Evolutionary conservation across 2,888 invertebrate genomes (phyloP), one percentile per base, ranked within the genome.

Genomic region (Nomada fucata): DNA sequence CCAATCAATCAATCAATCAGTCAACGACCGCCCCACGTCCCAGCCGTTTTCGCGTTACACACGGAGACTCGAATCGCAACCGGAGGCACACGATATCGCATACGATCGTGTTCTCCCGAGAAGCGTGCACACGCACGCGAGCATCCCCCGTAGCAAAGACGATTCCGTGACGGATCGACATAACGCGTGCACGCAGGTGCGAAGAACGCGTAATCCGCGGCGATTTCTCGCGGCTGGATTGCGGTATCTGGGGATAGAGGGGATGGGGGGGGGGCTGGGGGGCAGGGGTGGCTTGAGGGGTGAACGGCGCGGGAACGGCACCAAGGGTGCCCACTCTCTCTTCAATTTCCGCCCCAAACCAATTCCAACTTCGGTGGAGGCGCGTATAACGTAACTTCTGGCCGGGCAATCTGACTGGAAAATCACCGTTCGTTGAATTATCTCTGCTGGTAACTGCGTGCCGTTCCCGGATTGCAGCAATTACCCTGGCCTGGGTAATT

Each of bases 391-490:
- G 91, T 91, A 92, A 93, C 92, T 92, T 91, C 90, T 92, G 65
- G 89, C 92, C 90, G 86, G 88, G 91, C 93, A 93, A 93, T 92
- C 93, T 91, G 91, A 91, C 91, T 92, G 91, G 91, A 88, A 93
- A 93, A 13, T 93, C 92, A 91, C 93, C 91, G 91, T 91, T 92
- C 87, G 91, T 86, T 92, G 91, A 93, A 93, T 93, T 92, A 93
- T 93, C 93, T 78, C 93, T 60, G 79, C 70, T 89, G 88, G 91
- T 91, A 90, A 90, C 90, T 91, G 91, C 90, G 90, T 90, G 90
- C 91, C 90, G 90, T 92, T 92, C 91, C 92, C 89, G 91, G 92
- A 93, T 92, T 92, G 93, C 92, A 89, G 92, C 92, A 93, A 93
- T 93, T 93, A 93, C 92, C 91, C 84, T 84, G 87, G 86, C 85